Evolutionary conservation across 2,888 invertebrate species (phyloP).

Genomic region (Eupithecia centaureata): DNA sequence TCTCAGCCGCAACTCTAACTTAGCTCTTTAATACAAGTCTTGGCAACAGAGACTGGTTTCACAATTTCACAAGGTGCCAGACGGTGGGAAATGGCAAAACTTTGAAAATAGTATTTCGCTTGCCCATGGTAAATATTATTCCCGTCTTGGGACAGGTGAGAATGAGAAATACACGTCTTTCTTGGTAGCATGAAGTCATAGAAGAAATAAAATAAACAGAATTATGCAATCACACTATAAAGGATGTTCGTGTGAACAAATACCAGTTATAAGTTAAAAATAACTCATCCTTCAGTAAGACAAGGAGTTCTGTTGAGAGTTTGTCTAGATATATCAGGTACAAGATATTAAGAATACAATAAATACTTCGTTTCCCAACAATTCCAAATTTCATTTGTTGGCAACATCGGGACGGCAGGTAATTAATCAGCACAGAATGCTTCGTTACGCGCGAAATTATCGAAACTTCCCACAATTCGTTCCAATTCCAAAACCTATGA

Average conservation of each 20-base stretch:
- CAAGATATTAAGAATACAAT: constrained; percentile 16
- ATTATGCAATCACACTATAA: not conserved
- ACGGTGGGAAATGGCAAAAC: constrained; percentile 20
- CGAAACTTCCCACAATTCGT: constrained; percentile 43
- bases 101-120: constrained; percentile 19
- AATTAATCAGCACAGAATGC: constrained; percentile 52
- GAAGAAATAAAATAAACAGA: not conserved
- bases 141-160: not conserved
- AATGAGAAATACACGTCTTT: not conserved
- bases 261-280: not conserved
- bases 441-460: constrained; percentile 49
- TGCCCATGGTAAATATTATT: constrained; percentile 1
- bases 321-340: not conserved
- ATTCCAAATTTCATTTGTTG: constrained; percentile 38
- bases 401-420: constrained; percentile 44
- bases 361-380: constrained; percentile 36
- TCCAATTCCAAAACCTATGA: constrained; percentile 28
- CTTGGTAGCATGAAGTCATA: not conserved
- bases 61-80: constrained; percentile 26
- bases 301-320: not conserved
- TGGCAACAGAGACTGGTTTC: constrained; percentile 23
- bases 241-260: too few relatives aligned
- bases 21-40: constrained; percentile 10
- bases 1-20: not conserved
- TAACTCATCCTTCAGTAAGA: not conserved